Conservation (phyloP, 2,113 vertebrate species). For the Pseudonaja textilis region DNA sequence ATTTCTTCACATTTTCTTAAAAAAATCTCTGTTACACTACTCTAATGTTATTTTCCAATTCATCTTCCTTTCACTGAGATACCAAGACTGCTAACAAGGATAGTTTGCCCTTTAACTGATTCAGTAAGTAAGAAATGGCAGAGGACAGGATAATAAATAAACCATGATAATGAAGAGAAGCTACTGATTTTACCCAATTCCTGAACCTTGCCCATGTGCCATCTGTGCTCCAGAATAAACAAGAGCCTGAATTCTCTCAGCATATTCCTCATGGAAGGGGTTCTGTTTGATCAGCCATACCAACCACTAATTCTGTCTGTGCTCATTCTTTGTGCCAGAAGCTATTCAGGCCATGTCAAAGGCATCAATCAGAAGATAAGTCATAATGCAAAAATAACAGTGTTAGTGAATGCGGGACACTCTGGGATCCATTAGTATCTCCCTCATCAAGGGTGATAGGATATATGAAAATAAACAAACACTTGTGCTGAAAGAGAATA, state of each 20-base stretch:
- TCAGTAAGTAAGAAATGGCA: constrained; percentile 23
- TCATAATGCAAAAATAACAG: constrained; percentile 40
- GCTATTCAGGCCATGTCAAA: constrained; percentile 32
- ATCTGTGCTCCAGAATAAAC: constrained; percentile 36
- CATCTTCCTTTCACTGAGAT: not conserved
- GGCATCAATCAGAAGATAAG: constrained; percentile 15
- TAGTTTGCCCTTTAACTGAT: constrained; percentile 1
- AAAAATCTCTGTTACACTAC: not conserved
- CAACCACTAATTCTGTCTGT: constrained; percentile 16
- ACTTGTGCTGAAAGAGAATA: constrained; percentile 12
- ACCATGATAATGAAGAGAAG: constrained; percentile 9
- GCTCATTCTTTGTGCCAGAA: constrained; percentile 23
- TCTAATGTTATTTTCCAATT: not conserved
- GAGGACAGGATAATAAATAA: constrained; percentile 24
- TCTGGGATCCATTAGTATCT: constrained; percentile 31
- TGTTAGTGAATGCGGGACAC: constrained; percentile 8
- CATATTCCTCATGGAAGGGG: constrained; percentile 21
- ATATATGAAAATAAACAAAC: constrained; percentile 40
- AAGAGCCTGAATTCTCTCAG: constrained; percentile 23
- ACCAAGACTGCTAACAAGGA: not conserved
- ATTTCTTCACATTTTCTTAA: not conserved
- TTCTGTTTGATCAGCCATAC: constrained; percentile 22
- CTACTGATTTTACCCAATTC: constrained; percentile 29
- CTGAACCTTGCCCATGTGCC: constrained; percentile 10
- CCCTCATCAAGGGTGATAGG: constrained; percentile 39